A percentile compares a stretch with the other conserved stretches of the same genome.
phyloP scores from a whole-genome alignment of 1,140 invertebrate genomes.

The Proctacanthus coquilletti region DNA sequence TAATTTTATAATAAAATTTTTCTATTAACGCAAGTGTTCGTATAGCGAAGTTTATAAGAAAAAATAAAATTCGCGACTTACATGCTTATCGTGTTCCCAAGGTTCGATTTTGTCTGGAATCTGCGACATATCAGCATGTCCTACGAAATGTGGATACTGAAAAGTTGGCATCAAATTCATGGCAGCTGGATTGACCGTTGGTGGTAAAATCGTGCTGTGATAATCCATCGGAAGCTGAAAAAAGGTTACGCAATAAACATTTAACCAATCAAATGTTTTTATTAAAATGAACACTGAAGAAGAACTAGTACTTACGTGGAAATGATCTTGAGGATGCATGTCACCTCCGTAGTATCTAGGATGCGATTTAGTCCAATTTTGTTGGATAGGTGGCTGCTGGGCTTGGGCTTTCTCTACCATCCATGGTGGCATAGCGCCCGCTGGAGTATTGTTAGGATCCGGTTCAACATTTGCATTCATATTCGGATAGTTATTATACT shows the following conservation, averaged over 20 bases:
- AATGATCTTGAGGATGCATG: conserved; percentile 5
- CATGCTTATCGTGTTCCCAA: conserved; percentile 30
- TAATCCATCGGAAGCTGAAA: conserved; percentile 20
- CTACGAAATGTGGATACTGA: conserved; percentile 21
- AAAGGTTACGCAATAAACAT: no score
- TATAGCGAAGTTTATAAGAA: neutral
- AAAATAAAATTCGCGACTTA: no score
- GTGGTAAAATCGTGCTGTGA: conserved; percentile 19
- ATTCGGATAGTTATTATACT: conserved; percentile 27
- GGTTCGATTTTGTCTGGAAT: conserved; percentile 24
- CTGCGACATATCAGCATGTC: conserved; percentile 15
- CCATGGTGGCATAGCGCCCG: conserved; percentile 6
- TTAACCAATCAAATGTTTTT: no score
- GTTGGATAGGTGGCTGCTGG: conserved; percentile 11
- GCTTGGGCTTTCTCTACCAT: conserved; percentile 7
- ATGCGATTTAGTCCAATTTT: conserved; percentile 20
- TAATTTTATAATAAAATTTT: no score
- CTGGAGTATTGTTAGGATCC: conserved; percentile 10
- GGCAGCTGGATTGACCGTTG: conserved; percentile 14
- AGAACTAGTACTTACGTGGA: conserved; percentile 18
- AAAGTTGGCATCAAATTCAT: conserved; percentile 24
- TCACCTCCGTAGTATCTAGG: conserved; percentile 9
- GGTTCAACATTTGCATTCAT: conserved; percentile 12
- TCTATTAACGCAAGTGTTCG: no score
- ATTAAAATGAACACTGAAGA: no score